Conservation (phyloP, 2,888 invertebrate species). For the Polymixis flavicincta region DNA sequence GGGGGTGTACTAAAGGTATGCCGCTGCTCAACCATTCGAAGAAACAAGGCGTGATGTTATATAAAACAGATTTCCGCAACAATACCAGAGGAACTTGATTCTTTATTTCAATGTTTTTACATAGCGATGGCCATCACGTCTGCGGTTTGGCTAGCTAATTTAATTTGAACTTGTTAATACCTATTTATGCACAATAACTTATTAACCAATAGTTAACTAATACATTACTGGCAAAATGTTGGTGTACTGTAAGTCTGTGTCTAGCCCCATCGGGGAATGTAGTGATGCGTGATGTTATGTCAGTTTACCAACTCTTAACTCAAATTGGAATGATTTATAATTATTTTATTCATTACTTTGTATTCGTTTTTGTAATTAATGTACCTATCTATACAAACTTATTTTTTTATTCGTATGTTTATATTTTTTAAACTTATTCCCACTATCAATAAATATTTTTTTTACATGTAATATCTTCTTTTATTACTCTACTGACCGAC, state of each 20-base stretch:
- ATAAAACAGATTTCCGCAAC: too few species aligned
- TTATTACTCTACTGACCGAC: neutral
- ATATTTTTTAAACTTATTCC: constrained; percentile 23
- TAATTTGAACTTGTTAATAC: neutral
- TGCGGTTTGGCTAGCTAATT: too few species aligned
- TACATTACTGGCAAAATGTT: neutral
- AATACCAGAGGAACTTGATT: too few species aligned
- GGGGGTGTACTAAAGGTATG: too few species aligned
- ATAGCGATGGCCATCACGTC: too few species aligned
- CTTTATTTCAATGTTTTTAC: too few species aligned
- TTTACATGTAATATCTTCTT: constrained; percentile 14
- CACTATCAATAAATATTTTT: constrained; percentile 46
- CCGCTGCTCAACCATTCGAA: too few species aligned
- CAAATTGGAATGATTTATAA: neutral
- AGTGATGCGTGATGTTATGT: neutral
- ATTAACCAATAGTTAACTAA: neutral
- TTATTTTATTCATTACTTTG: neutral
- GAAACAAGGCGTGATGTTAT: too few species aligned
- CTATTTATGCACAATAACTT: constrained; percentile 39
- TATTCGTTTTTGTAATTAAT: constrained; percentile 19
- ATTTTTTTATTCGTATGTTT: constrained; percentile 13
- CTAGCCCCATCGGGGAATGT: neutral
- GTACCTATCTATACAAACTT: constrained; percentile 1
- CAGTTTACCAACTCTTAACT: neutral
- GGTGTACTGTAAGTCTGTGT: neutral